A percentile compares a stretch with the other conserved stretches of the same genome.
Evolutionary conservation across 2,113 vertebrate genomes (phyloP).

Genomic region (Chrysochloris asiatica): DNA sequence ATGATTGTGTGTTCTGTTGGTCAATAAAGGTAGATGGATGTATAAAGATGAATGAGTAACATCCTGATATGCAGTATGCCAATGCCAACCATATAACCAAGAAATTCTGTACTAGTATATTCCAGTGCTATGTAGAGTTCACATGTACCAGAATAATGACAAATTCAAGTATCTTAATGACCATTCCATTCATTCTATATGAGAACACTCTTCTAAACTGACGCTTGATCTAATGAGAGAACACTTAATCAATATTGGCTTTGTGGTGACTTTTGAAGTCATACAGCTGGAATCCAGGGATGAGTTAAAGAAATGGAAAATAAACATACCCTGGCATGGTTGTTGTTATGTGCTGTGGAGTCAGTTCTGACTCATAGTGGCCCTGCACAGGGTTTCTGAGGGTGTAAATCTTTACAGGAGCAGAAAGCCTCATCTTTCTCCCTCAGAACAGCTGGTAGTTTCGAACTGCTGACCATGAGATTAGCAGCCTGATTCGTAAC

Average conservation of each 20-base stretch:
- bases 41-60: not conserved
- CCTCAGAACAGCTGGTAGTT: too few species aligned
- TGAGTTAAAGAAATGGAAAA: not conserved
- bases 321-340: not conserved
- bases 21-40: not conserved
- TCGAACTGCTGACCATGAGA: too few species aligned
- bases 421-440: too few species aligned
- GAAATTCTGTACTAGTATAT: not conserved
- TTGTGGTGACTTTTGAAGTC: not conserved
- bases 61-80: not conserved
- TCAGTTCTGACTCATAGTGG: too few species aligned
- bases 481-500: too few species aligned
- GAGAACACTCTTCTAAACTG: not conserved
- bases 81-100: too few species aligned
- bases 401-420: too few species aligned
- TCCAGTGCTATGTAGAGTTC: not conserved
- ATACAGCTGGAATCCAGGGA: too few species aligned
- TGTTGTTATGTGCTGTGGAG: too few species aligned
- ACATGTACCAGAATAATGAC: not conserved
- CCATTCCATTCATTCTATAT: not conserved
- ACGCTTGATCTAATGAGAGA: not conserved
- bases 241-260: not conserved
- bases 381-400: too few species aligned
- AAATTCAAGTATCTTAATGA: not conserved
- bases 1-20: not conserved